These are phyloP conservation scores for Drosophila serrata DNA, from an alignment of 1,140 invertebrate species.

Conservation along the genomic window DNA sequence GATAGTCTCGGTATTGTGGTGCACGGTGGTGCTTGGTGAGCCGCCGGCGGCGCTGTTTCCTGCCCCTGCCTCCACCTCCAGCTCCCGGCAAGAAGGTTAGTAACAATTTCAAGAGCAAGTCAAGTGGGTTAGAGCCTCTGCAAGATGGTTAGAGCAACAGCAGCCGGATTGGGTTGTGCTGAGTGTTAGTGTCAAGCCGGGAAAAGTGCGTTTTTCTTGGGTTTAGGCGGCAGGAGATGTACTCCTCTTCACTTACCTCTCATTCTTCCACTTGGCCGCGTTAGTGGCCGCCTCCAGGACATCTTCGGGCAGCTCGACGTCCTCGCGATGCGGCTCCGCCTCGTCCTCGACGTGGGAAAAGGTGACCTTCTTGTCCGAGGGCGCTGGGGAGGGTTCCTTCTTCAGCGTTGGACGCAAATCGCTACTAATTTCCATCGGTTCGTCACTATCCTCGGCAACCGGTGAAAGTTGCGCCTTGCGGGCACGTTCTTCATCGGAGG, in stretches of 20 bases:
- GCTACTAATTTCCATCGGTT: conserved; percentile 25
- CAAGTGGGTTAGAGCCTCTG: conserved; percentile 77
- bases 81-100: conserved; percentile 73
- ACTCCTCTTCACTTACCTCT: conserved; percentile 63
- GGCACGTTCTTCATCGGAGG: conserved; percentile 76
- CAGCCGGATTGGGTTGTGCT: conserved; percentile 30
- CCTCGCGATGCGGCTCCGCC: conserved; percentile 81
- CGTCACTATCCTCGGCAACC: conserved; percentile 78
- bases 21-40: conserved; percentile 50
- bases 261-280: conserved; percentile 66
- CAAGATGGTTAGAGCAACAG: conserved; percentile 63
- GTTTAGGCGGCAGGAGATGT: background rate
- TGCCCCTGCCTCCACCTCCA: conserved; percentile 34
- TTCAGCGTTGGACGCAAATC: conserved; percentile 66
- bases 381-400: conserved; percentile 80
- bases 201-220: conserved; percentile 11
- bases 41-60: conserved; percentile 26
- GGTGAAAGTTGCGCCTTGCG: conserved; percentile 65
- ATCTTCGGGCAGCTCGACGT: conserved; percentile 77
- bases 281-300: conserved; percentile 65
- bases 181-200: conserved; percentile 61
- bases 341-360: conserved; percentile 84
- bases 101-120: conserved; percentile 81
- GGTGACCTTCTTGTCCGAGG: conserved; percentile 84
- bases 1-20: conserved; percentile 65